A percentile compares a stretch with the other conserved stretches of the same genome.
phyloP scores from a whole-genome alignment of 2,797 vertebrate species.

The Moxostoma hubbsi region DNA sequence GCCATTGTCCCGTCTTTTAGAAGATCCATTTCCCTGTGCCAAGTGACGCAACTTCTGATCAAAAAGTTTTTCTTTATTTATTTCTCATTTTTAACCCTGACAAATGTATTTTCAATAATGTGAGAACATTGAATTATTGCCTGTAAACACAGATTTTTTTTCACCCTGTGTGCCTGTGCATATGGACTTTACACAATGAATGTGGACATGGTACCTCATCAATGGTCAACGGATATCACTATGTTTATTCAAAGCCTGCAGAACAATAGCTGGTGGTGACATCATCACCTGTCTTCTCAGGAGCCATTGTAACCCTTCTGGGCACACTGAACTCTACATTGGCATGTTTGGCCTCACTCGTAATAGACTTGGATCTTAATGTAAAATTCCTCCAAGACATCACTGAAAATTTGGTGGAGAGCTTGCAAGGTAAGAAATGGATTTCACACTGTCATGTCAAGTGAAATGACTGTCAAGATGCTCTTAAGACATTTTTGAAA shows the following conservation, averaged over 20 bases:
- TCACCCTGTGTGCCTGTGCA: conserved; percentile 65
- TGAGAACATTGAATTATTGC: conserved; percentile 43
- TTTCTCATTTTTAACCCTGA: conserved; percentile 2
- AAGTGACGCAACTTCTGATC: not conserved
- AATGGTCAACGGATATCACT: conserved; percentile 32
- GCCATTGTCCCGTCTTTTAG: conserved; percentile 27
- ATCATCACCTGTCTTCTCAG: conserved; percentile 1
- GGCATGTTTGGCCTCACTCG: not conserved
- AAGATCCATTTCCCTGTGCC: not conserved
- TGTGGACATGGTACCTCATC: conserved; percentile 62
- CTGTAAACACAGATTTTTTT: conserved; percentile 57
- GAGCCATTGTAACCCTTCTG: conserved; percentile 10
- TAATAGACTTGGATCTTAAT: not conserved
- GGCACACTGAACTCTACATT: not conserved
- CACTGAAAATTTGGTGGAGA: conserved; percentile 12
- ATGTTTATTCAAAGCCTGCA: not conserved
- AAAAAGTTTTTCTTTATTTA: not conserved
- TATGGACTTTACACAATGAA: conserved; percentile 64
- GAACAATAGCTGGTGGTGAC: not conserved
- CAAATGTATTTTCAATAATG: conserved; percentile 32
- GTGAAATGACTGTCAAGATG: conserved; percentile 22
- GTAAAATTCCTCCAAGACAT: not conserved
- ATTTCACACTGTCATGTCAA: conserved; percentile 19
- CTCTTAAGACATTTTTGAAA: conserved; percentile 33
- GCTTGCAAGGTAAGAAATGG: conserved; percentile 29